Evolutionary conservation across 1,140 invertebrate species (phyloP).

Genomic region (Drosophila prosaltans): DNA sequence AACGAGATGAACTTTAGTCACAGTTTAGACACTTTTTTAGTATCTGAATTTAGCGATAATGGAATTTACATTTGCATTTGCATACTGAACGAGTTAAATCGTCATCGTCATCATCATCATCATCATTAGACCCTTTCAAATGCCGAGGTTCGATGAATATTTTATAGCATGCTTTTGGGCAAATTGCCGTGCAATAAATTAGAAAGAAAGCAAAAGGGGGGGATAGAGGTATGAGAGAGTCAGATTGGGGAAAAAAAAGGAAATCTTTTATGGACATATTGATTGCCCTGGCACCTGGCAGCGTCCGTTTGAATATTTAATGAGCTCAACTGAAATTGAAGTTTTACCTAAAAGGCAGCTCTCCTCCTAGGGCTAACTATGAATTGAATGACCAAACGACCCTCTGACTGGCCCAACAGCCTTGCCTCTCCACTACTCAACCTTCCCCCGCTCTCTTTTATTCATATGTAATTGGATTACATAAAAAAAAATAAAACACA

Average conservation of each 20-base stretch:
- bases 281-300: constrained; percentile 43
- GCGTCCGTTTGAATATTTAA: constrained; percentile 49
- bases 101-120: constrained; percentile 6
- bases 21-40: constrained; percentile 5
- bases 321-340: constrained; percentile 27
- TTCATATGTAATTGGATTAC: constrained; percentile 70
- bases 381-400: constrained; percentile 20
- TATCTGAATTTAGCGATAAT: constrained; percentile 20
- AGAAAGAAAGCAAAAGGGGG: constrained; percentile 31
- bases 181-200: constrained; percentile 70
- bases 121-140: not conserved
- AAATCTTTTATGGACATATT: constrained; percentile 31
- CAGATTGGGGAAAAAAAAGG: too few species aligned
- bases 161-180: constrained; percentile 73
- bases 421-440: not conserved
- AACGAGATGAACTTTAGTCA: not conserved
- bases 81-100: constrained; percentile 43
- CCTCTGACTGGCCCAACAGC: constrained; percentile 2
- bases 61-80: constrained; percentile 51
- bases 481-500: constrained; percentile 40
- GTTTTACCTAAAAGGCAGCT: constrained; percentile 3
- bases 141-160: constrained; percentile 57
- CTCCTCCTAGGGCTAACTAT: constrained; percentile 19
- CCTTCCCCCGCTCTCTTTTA: constrained; percentile 7
- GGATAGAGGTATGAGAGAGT: not conserved